Evolutionary conservation across 1,140 invertebrate genomes (phyloP), one percentile per base, ranked within the genome.

Genomic region (Drosophila ironensis): DNA sequence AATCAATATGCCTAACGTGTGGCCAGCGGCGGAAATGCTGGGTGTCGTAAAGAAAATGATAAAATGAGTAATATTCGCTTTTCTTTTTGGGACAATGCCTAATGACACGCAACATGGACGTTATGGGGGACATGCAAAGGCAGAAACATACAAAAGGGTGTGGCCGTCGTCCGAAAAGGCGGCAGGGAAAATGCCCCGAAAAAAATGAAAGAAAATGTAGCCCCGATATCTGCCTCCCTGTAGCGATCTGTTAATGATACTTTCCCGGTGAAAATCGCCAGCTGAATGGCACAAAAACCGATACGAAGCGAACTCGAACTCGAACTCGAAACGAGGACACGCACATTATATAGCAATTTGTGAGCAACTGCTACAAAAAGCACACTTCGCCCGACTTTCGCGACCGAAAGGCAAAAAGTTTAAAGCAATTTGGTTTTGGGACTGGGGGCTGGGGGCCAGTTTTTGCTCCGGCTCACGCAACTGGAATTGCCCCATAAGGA

Each of bases 341-440:
- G 80, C 78, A 82, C 78, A 82, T 82, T 82, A 82, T 78, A 70
- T 45, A 59, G 78, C 73, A 86, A 84, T 86, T 86, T 84, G 80
- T 51, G 80, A 52, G 69, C 67, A 59, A 61, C 69, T 73, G 66
- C 51, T 28, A 17, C 35, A 40, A 35, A 59, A 46, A 45, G 28
- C 7, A 30, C 41, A 25, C 42, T 64, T 22, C 38, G 52, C 35
- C 64, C 60, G 74, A 74, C 75, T 80, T 80, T 80, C 70, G 56
- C 74, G 37, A 42, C 61, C 52, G 51, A 63, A 48, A 66, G 59
- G 46, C 70, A 63, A 52, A 54, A 80, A 70, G 66, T 77, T 70
- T 64, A 59, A 76, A 70, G 61, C 78, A 70, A 77, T 84, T 82
- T 72, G 33, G 64, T 41, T 56, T 66, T 66, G n/a, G 28, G 30